Conservation (phyloP, 2,888 invertebrate species). For the Catotricha subobsoleta region DNA sequence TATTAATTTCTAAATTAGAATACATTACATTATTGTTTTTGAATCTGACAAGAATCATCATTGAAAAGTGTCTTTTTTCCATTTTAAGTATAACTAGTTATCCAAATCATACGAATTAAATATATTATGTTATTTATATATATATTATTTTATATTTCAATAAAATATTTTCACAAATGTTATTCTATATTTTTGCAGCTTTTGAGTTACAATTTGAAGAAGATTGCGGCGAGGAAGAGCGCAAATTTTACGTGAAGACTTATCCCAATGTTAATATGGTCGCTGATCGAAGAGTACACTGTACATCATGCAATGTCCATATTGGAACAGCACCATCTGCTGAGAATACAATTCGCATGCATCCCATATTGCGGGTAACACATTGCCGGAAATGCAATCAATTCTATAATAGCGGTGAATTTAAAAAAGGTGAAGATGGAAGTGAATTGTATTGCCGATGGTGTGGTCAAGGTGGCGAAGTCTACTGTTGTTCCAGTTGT, state of each 20-base stretch:
- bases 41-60: too few species aligned
- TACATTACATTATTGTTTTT: too few species aligned
- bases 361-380: conserved; percentile 53
- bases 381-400: conserved; percentile 54
- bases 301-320: conserved; percentile 56
- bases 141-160: too few species aligned
- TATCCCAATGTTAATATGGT: conserved; percentile 41
- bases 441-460: conserved; percentile 67
- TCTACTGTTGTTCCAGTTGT: conserved; percentile 61
- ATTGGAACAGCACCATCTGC: conserved; percentile 50
- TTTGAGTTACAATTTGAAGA: conserved; percentile 33
- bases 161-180: too few species aligned
- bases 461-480: conserved; percentile 64
- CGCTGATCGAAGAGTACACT: conserved; percentile 44
- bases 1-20: too few species aligned
- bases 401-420: conserved; percentile 65
- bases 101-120: too few species aligned
- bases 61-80: too few species aligned
- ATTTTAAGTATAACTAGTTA: too few species aligned
- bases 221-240: conserved; percentile 35
- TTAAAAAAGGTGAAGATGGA: conserved; percentile 67
- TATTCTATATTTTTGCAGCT: conserved; percentile 18
- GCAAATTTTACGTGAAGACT: conserved; percentile 32
- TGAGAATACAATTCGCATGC: conserved; percentile 45
- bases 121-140: too few species aligned